phyloP scores from a whole-genome alignment of 2,888 invertebrate genomes.

The Octonoba sinensis region DNA sequence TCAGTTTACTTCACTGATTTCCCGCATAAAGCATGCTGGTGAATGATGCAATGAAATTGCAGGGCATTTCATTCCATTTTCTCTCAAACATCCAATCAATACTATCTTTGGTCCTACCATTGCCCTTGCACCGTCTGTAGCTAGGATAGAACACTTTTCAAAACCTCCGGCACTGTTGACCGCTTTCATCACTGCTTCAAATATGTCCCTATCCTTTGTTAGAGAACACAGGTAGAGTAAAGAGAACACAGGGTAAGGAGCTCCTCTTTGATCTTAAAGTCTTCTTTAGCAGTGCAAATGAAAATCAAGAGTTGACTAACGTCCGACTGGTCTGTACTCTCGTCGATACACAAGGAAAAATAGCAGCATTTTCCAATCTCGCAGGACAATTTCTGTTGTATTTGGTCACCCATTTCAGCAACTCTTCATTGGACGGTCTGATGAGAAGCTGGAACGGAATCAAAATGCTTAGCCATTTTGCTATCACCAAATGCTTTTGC shows the following conservation, averaged over 20 bases:
- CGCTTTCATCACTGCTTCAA: constrained; percentile 10
- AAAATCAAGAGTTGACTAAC: constrained; percentile 27
- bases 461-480: constrained; percentile 17
- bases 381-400: constrained; percentile 15
- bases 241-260: constrained; percentile 1
- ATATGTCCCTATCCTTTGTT: constrained; percentile 22
- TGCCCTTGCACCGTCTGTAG: constrained; percentile 7
- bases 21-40: constrained; percentile 16
- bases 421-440: constrained; percentile 15
- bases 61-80: constrained; percentile 13
- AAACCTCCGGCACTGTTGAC: constrained; percentile 14
- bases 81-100: constrained; percentile 9
- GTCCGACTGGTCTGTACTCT: constrained; percentile 19
- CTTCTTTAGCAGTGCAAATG: constrained; percentile 7
- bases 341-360: constrained; percentile 23
- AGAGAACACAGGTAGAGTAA: too few species aligned
- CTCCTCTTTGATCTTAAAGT: constrained; percentile 15
- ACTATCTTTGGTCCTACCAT: constrained; percentile 8
- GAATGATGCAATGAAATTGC: constrained; percentile 18
- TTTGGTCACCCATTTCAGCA: constrained; percentile 19
- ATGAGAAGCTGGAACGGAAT: constrained; percentile 12
- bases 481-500: constrained; percentile 18
- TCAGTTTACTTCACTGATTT: constrained; percentile 22
- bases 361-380: constrained; percentile 6
- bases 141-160: constrained; percentile 9